Conservation (phyloP, 2,888 invertebrate species). For the Noctua fimbriata region DNA sequence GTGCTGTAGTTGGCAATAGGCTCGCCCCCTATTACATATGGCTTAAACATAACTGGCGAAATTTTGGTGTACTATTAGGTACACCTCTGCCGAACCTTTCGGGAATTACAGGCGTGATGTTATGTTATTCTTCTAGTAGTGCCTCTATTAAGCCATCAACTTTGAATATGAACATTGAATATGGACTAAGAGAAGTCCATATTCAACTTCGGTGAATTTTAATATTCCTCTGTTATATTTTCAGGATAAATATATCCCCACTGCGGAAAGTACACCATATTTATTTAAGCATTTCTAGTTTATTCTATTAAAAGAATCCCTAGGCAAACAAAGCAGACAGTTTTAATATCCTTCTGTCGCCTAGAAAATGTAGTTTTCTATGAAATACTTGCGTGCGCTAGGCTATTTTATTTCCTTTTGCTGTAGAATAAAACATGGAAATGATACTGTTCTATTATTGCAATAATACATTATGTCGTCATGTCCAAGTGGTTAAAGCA, state of each 20-base stretch:
- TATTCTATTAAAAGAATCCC: constrained; percentile 28
- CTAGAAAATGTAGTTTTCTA: constrained; percentile 12
- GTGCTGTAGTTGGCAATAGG: no score
- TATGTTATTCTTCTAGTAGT: background rate
- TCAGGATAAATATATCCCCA: background rate
- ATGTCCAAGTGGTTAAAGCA: background rate
- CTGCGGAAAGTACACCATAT: background rate
- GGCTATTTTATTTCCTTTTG: constrained; percentile 6
- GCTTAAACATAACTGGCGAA: no score
- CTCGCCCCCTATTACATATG: no score
- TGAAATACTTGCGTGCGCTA: background rate
- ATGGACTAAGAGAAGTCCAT: background rate
- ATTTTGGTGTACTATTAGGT: no score
- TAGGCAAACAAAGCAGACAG: background rate
- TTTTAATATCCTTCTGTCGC: background rate
- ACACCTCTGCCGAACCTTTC: no score
- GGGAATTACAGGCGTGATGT: no score
- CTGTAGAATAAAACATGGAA: background rate
- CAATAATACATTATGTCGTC: background rate
- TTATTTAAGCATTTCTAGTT: constrained; percentile 4
- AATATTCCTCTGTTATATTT: background rate
- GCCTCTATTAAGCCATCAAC: background rate
- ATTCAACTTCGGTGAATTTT: background rate
- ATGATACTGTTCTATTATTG: background rate
- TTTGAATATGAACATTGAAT: background rate